Evolutionary conservation across 1,140 invertebrate species (phyloP).

Genomic region (Notospermus geniculatus): DNA sequence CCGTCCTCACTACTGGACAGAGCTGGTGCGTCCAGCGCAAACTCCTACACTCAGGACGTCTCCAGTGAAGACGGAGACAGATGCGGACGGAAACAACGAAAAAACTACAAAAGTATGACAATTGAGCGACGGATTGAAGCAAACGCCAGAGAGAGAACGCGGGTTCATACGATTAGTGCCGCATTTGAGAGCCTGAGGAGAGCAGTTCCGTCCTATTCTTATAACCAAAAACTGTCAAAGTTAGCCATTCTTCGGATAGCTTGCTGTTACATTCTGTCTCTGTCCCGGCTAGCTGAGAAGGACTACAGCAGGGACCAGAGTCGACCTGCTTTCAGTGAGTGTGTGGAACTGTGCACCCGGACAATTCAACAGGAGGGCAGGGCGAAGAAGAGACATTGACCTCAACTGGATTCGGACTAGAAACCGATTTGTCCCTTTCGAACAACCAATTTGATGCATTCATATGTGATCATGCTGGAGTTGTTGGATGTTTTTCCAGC

Average conservation of each 20-base stretch:
- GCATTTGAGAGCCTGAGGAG: constrained; percentile 85
- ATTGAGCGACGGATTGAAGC: constrained; percentile 87
- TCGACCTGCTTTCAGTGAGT: constrained; percentile 65
- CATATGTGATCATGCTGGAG: too few relatives aligned
- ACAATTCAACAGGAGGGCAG: constrained; percentile 92
- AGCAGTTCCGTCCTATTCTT: constrained; percentile 84
- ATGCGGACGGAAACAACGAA: constrained; percentile 61
- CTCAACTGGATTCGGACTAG: neutral
- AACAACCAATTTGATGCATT: too few relatives aligned
- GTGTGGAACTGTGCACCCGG: constrained; percentile 79
- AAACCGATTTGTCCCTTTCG: too few relatives aligned
- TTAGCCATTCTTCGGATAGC: constrained; percentile 87
- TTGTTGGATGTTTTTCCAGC: too few relatives aligned
- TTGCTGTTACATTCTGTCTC: constrained; percentile 73
- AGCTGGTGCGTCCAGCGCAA: constrained; percentile 6
- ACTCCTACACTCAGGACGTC: constrained; percentile 13
- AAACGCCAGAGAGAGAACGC: constrained; percentile 85
- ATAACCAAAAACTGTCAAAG: constrained; percentile 90
- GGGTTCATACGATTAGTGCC: constrained; percentile 92
- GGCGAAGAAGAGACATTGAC: constrained; percentile 61
- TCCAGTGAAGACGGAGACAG: constrained; percentile 16
- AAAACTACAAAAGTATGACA: constrained; percentile 95
- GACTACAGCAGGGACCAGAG: constrained; percentile 59
- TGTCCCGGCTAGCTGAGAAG: constrained; percentile 68
- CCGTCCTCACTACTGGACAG: constrained; percentile 35